phyloP scores from a whole-genome alignment of 2,113 vertebrate species.

The Myiagra hebetior region DNA sequence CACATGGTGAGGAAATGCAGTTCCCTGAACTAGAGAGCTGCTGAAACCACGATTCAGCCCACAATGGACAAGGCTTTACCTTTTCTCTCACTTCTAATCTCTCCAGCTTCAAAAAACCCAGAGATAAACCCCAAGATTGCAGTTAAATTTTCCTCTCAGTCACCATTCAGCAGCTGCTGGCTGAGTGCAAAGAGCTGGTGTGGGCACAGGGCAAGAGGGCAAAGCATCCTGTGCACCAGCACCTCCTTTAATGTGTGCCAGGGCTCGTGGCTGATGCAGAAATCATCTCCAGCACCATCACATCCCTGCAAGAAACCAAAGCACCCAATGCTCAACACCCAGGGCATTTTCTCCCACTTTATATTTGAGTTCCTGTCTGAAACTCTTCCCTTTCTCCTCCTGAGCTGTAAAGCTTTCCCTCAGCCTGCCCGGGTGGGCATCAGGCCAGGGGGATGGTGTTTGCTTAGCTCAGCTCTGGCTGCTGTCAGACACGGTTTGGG shows the following conservation, averaged over 20 bases:
- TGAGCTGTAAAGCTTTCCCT: neutral
- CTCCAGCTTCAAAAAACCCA: neutral
- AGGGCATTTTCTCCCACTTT: neutral
- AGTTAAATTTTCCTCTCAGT: neutral
- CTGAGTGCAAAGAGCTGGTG: neutral
- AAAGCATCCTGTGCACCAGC: neutral
- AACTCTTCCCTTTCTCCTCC: neutral
- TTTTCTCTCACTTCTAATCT: neutral
- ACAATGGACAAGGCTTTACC: neutral
- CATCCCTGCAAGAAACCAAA: neutral
- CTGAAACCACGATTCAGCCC: neutral
- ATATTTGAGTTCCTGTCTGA: neutral
- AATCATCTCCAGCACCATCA: neutral
- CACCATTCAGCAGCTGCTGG: neutral
- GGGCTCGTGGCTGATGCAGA: rapidly evolving
- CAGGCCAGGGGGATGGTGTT: neutral
- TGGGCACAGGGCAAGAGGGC: neutral
- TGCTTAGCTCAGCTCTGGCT: neutral
- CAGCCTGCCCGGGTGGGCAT: neutral
- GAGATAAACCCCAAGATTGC: neutral
- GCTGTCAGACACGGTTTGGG: neutral
- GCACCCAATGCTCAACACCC: neutral
- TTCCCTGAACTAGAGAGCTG: neutral
- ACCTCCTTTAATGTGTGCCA: neutral
- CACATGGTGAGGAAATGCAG: neutral